phyloP scores from a whole-genome alignment of 1,140 invertebrate genomes.

The Euwallacea fornicatus region DNA sequence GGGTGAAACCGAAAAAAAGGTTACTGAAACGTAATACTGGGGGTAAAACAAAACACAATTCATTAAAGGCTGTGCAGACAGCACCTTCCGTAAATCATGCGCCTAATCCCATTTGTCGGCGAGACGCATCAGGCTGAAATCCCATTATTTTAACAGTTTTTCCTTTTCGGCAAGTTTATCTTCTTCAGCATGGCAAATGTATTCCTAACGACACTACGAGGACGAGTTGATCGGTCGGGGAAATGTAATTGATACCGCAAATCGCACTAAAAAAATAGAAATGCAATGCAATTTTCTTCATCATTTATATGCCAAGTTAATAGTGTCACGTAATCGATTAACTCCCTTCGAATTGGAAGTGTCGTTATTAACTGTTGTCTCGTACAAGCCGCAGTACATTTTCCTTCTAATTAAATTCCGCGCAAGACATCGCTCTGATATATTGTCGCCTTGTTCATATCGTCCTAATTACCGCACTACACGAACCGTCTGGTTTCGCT shows the following conservation, averaged over 20 bases:
- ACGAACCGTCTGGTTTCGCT: not conserved
- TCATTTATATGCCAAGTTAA: not conserved
- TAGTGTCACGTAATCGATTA: not conserved
- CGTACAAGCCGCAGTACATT: conserved; percentile 10
- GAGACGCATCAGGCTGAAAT: conserved; percentile 12
- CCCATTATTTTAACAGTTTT: conserved; percentile 26
- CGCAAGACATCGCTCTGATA: conserved; percentile 18
- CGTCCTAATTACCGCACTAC: not conserved
- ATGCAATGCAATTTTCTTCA: not conserved
- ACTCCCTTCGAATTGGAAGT: not conserved
- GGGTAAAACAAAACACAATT: conserved; percentile 21
- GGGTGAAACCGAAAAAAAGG: too few relatives aligned
- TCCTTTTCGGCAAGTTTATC: conserved; percentile 8
- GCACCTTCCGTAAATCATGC: conserved; percentile 17
- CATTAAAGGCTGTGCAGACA: conserved; percentile 17
- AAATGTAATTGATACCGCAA: not conserved
- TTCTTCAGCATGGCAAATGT: conserved; percentile 2
- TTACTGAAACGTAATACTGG: conserved; percentile 2
- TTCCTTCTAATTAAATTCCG: conserved; percentile 18
- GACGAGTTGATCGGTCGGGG: not conserved
- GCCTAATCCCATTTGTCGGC: conserved; percentile 21
- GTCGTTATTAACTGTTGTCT: conserved; percentile 12
- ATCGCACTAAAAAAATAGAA: not conserved
- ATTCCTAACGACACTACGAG: conserved; percentile 5
- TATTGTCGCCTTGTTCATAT: conserved; percentile 18